Evolutionary conservation across 2,888 invertebrate species (phyloP), one percentile per base, ranked within the genome.

Genomic region (Neria commutata): DNA sequence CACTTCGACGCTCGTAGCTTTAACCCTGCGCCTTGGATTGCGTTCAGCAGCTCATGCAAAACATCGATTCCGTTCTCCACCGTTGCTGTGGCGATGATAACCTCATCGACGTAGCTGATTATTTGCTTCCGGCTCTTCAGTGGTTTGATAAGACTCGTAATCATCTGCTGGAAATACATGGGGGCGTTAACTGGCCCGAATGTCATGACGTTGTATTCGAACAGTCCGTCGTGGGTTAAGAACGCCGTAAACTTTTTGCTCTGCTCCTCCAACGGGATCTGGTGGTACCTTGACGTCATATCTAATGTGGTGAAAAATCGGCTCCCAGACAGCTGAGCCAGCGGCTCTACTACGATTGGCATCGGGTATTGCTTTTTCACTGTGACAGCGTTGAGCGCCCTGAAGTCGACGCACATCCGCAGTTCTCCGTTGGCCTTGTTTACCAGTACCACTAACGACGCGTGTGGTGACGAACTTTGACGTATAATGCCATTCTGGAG

Each of bases 191-290:
- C n/a, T 4, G 76, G 56, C 2, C 76, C 79, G 60, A 77, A 81
- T 2, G 75, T 72, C 72, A 77, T 72, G 0, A 65, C 42, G 1
- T 62, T 51, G 49, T 67, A 74, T 61, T 78, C 70, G 42, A 66
- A 78, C 4, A 73, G 59, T 11, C 74, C 74, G 42, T 71, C 72
- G 0, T 68, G 70, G 6, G 75, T 80, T 2, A 69, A 67, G 1
- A 76, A 73, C 0, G 71, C 72, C 0, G 75, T 78, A 23, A 70
- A 72, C 2, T 60, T 60, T 11, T 68, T 67, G 34, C 72, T 72
- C 3, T 73, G 45, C 6, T 47, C 53, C 19, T 52, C 46, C 10
- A 58, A 24, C 14, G 58, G 59, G 3, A 63, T 58, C 10, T 78
- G 77, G 48, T 69, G 62, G 65, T 72, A 71, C 0, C 74, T 78